Base-by-base conservation (phyloP, 2,113 vertebrate species). In the Oxygymnocypris stewartii region DNA sequence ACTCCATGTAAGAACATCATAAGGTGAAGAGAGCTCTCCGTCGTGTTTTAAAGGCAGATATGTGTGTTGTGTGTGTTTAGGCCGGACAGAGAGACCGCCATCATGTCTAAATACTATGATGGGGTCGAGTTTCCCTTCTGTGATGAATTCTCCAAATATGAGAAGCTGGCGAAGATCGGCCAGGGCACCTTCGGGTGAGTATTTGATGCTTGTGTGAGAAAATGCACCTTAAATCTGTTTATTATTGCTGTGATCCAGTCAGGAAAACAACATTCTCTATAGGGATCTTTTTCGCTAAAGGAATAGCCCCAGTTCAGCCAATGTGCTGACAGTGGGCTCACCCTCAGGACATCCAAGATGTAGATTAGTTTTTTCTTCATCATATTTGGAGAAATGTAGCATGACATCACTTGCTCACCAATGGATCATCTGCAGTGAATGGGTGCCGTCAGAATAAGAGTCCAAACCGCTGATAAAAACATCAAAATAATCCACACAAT, bases 131-230 rank as follows among this genome's bases (percentile, higher is more conserved):
- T 98, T 18, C 98, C 98, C 6, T 99, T 97, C 92, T 99, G 98
- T 63, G 98, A 99, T 20, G 98, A 99, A 90, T 97, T 99, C 75
- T 96, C 96, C 35, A 99, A 99, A 90, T 99, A 99, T 67, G 98
- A 99, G 89, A 98, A 98, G 90, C 95, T 99, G 87, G 97, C 97
- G 67, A 99, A 99, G 93, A 99, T 99, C 88, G 98, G 98, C n/a
- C 98, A 99, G 87, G 98, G 98, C 5, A 98, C 97, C 0, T 99
- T 99, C 88, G 98, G 98, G 98, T 99, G 91, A 96, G 96, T 25
- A 13, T 0, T 5, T 77, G 8, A 3, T 14, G n/a, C 0, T 31
- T 13, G 7, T 87, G 8, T 31, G 0, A 16, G 10, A 78, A n/a
- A 12, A 23, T 20, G 23, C 7, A 86, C 4, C 4, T 37, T 9